These are phyloP conservation scores for Holothuria scabra DNA, from an alignment of 53 echinoderm and acorn worm genomes.

Conservation along the genomic window DNA sequence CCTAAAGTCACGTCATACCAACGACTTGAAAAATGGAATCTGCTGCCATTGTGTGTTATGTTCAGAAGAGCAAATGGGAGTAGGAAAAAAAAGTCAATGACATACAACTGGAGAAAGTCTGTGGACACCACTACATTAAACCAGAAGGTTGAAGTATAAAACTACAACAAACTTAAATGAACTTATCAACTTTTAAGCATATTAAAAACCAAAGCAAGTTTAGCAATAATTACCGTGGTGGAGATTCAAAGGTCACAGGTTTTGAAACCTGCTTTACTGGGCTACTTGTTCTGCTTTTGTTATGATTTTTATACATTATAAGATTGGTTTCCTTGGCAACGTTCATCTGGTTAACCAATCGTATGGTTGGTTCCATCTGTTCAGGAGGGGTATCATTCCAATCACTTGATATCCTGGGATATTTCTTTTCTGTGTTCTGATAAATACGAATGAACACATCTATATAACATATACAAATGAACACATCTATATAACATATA, in stretches of 20 bases:
- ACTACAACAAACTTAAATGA: too few relatives aligned
- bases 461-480: not conserved
- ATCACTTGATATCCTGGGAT: conserved; percentile 86
- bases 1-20: too few relatives aligned
- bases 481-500: not conserved
- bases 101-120: too few relatives aligned
- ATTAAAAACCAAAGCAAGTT: too few relatives aligned
- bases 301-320: conserved; percentile 84
- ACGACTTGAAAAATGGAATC: too few relatives aligned
- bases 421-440: conserved; percentile 88
- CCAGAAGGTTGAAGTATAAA: too few relatives aligned
- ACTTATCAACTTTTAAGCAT: too few relatives aligned
- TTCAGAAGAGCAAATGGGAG: too few relatives aligned
- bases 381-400: conserved; percentile 85
- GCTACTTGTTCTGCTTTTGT: conserved; percentile 47
- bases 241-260: conserved; percentile 24
- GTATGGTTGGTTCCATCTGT: conserved; percentile 73
- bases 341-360: conserved; percentile 99
- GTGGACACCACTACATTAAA: too few relatives aligned
- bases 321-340: conserved; percentile 98
- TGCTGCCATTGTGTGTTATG: too few relatives aligned
- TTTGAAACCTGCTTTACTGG: conserved; percentile 19
- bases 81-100: too few relatives aligned
- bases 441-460: not conserved
- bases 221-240: conserved; percentile 1